Conservation (phyloP, 1,140 invertebrate species). For the Temnothorax nylanderi region DNA sequence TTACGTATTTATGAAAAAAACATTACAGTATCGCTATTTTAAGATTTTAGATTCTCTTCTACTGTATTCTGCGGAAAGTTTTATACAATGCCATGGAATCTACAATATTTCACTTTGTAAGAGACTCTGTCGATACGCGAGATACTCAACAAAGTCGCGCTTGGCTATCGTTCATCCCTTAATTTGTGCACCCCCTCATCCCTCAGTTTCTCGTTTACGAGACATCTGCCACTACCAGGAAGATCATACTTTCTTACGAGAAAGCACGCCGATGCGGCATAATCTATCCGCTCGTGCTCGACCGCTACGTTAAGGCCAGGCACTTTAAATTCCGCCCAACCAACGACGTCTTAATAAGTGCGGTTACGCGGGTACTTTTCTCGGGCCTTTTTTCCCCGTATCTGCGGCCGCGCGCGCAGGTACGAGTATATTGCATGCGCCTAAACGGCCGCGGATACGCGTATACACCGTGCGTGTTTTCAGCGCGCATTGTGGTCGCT, state of each 20-base stretch:
- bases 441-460: conserved; percentile 64
- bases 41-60: not conserved
- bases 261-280: conserved; percentile 28
- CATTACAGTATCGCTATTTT: not conserved
- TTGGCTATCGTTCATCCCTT: conserved; percentile 3
- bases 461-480: conserved; percentile 73
- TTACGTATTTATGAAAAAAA: not conserved
- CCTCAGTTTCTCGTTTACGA: not conserved
- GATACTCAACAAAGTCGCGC: not conserved
- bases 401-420: conserved; percentile 67
- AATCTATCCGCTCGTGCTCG: conserved; percentile 69
- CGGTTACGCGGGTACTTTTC: conserved; percentile 78
- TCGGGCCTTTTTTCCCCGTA: conserved; percentile 62
- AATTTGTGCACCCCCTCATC: not conserved
- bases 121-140: not conserved
- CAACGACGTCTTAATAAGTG: conserved; percentile 85
- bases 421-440: conserved; percentile 78
- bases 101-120: not conserved
- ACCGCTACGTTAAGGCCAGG: conserved; percentile 66
- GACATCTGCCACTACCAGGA: conserved; percentile 32
- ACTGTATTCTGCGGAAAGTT: not conserved
- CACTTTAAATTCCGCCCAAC: conserved; percentile 80
- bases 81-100: not conserved
- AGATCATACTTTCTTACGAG: conserved; percentile 45
- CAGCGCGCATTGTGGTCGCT: conserved; percentile 81